Conservation (phyloP, 2,797 vertebrate genomes). For the Cuculus canorus region DNA sequence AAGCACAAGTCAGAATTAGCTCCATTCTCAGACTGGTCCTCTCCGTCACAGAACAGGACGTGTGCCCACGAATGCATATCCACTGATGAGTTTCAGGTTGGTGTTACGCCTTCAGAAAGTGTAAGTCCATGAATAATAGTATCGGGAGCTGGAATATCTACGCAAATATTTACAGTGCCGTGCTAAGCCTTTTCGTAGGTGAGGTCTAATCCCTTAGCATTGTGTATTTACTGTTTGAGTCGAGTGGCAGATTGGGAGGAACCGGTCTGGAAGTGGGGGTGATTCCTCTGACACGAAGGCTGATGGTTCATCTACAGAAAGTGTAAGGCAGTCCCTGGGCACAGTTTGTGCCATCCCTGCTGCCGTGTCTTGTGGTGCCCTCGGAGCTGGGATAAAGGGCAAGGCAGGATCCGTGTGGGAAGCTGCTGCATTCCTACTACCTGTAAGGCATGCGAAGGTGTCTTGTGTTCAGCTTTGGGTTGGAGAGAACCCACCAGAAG, state of each 20-base stretch:
- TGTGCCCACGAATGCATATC: not conserved
- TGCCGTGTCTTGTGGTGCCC: fast-evolving
- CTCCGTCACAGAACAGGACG: not conserved
- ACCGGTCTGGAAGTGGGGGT: fast-evolving
- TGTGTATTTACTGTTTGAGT: not conserved
- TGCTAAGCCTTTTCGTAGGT: not conserved
- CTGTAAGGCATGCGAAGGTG: not conserved
- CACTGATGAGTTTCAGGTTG: not conserved
- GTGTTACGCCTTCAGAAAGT: not conserved
- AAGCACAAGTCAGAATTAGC: not conserved
- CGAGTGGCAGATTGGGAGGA: not conserved
- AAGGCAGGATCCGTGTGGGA: fast-evolving
- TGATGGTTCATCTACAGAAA: not conserved
- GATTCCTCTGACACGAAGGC: not conserved
- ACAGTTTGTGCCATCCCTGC: not conserved
- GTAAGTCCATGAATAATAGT: fast-evolving
- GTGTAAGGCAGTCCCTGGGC: no score
- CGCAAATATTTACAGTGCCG: not conserved
- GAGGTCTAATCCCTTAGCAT: not conserved
- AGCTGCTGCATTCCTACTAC: fast-evolving
- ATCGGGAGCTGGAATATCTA: not conserved
- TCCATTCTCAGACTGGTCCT: not conserved
- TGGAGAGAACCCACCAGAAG: not conserved
- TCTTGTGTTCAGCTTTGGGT: fast-evolving
- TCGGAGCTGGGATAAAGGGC: not conserved